Percentiles rank a stretch among this genome's conserved stretches.
phyloP scores from a whole-genome alignment of 2,888 invertebrate genomes.

The Colostygia pectinataria region DNA sequence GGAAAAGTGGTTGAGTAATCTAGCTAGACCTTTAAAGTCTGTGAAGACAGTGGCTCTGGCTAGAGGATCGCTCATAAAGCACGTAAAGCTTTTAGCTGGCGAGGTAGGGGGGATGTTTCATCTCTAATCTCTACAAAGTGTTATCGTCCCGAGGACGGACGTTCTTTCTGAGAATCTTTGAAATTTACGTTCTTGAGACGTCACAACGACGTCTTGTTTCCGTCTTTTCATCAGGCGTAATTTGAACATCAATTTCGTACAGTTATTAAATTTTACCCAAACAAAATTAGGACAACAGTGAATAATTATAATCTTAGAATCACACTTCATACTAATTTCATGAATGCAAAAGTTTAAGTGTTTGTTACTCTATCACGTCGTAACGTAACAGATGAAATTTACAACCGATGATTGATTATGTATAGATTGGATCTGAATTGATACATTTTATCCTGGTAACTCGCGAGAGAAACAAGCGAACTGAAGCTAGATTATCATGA shows the following conservation, averaged over 20 bases:
- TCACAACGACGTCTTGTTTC: conserved; percentile 10
- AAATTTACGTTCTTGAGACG: conserved; percentile 17
- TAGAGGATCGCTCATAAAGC: conserved; percentile 37
- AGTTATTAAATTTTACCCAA: too few relatives aligned
- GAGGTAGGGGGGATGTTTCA: conserved; percentile 25
- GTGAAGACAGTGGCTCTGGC: conserved; percentile 34
- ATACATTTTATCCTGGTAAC: too few relatives aligned
- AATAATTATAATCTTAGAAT: too few relatives aligned
- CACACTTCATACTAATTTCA: too few relatives aligned
- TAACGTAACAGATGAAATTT: too few relatives aligned
- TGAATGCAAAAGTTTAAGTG: too few relatives aligned
- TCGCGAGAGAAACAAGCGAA: too few relatives aligned
- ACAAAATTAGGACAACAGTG: too few relatives aligned
- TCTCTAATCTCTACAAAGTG: conserved; percentile 35
- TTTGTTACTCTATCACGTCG: too few relatives aligned
- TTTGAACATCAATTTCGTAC: conserved; percentile 12
- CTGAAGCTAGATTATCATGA: too few relatives aligned
- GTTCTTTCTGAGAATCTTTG: conserved; percentile 27
- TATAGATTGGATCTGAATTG: too few relatives aligned
- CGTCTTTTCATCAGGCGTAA: conserved; percentile 13
- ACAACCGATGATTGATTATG: too few relatives aligned
- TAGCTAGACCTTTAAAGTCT: conserved; percentile 13
- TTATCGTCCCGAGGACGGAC: conserved; percentile 22
- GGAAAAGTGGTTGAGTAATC: background rate
- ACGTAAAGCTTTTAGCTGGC: conserved; percentile 37